Percentiles rank a stretch among this genome's conserved stretches.
phyloP scores from a whole-genome alignment of 2,888 invertebrate genomes.

The Eupithecia subfuscata region DNA sequence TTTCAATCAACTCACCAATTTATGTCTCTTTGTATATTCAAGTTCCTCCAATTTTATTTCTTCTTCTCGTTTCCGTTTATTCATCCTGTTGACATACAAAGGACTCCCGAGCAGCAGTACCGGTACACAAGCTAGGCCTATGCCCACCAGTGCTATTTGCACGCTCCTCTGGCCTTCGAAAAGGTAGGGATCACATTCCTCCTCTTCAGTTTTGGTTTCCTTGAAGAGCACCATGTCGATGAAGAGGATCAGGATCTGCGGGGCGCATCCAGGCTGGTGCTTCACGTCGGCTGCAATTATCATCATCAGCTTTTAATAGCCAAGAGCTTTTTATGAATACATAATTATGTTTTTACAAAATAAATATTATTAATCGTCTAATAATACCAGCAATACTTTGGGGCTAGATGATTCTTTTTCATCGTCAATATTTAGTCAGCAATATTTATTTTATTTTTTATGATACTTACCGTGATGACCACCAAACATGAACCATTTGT shows the following conservation, averaged over 20 bases:
- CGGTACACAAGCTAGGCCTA: constrained; percentile 87
- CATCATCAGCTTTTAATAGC: neutral
- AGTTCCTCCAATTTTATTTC: neutral
- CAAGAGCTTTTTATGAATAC: no score
- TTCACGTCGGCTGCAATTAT: constrained; percentile 17
- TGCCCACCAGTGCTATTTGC: constrained; percentile 84
- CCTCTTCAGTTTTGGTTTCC: constrained; percentile 50
- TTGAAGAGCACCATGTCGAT: constrained; percentile 89
- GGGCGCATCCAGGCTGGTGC: constrained; percentile 84
- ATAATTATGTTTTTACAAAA: no score
- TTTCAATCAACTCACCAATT: neutral
- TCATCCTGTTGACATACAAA: constrained; percentile 67
- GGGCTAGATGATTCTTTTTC: neutral
- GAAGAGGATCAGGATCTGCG: constrained; percentile 89
- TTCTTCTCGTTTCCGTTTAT: constrained; percentile 44
- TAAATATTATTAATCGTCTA: no score
- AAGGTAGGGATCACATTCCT: constrained; percentile 83
- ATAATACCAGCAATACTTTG: no score
- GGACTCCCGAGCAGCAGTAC: constrained; percentile 90
- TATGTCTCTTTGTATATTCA: no score
- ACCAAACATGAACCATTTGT: constrained; percentile 91
- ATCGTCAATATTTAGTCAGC: no score
- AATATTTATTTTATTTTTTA: neutral
- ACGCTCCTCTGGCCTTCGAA: constrained; percentile 78
- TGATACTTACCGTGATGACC: constrained; percentile 56